Evolutionary conservation across 30 jellyfish, hydroid and myxozoan species (phyloP).

Genomic region (Hydractinia echinata): DNA sequence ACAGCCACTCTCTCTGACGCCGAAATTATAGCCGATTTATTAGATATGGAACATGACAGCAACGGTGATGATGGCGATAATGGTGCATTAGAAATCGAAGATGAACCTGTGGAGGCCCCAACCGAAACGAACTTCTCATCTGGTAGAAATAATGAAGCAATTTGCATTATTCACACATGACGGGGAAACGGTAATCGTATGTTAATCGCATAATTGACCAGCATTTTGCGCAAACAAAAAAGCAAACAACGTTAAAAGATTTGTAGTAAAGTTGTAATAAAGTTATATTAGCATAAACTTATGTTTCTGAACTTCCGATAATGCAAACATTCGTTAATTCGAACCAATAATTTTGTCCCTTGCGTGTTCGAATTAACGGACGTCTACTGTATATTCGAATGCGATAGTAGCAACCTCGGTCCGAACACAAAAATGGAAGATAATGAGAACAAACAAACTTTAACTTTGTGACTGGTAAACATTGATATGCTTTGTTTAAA

Average conservation of each 20-base stretch:
- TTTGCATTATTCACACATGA: background rate
- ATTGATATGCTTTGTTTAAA: no score
- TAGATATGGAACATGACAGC: background rate
- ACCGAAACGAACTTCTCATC: background rate
- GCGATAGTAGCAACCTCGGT: no score
- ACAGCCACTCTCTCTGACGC: slow-evolving; percentile 6
- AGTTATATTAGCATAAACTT: background rate
- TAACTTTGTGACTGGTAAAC: no score
- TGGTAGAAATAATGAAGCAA: background rate
- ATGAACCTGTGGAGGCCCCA: background rate
- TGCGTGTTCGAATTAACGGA: slow-evolving; percentile 10
- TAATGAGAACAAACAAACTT: no score
- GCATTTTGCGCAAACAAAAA: background rate
- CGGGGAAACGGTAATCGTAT: background rate
- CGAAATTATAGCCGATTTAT: background rate
- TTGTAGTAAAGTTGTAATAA: background rate
- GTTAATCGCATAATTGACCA: background rate
- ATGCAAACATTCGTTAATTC: background rate
- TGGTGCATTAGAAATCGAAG: background rate
- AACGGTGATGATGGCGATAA: slow-evolving; percentile 1
- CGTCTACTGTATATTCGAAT: background rate
- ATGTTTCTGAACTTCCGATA: background rate
- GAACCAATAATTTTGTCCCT: background rate
- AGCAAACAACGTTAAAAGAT: slow-evolving; percentile 2
- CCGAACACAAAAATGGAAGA: no score